phyloP scores from a whole-genome alignment of 2,113 vertebrate species.

The Genyomyrus donnyi region DNA sequence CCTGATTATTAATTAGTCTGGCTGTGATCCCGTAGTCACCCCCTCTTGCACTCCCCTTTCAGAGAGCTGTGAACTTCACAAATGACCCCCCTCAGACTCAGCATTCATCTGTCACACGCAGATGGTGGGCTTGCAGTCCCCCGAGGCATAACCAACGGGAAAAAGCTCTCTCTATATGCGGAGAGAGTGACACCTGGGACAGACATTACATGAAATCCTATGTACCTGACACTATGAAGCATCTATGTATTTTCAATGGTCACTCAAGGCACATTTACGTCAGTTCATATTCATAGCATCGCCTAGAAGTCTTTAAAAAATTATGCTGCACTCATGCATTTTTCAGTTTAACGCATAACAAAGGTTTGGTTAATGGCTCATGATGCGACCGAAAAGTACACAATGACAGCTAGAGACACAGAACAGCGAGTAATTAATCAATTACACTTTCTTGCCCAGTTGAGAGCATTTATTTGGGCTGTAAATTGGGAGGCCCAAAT shows the following conservation, averaged over 20 bases:
- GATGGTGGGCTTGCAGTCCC: background rate
- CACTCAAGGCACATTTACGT: background rate
- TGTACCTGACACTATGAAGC: background rate
- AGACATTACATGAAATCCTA: background rate
- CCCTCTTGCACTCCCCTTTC: background rate
- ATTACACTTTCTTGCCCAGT: background rate
- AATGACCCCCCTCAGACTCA: background rate
- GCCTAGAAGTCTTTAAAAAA: background rate
- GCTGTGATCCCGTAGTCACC: background rate
- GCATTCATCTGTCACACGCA: background rate
- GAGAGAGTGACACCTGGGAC: background rate
- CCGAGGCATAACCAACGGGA: background rate
- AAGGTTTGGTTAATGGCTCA: background rate
- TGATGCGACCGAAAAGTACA: background rate
- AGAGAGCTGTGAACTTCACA: background rate
- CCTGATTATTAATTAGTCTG: background rate
- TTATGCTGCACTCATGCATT: background rate
- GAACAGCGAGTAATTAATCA: background rate
- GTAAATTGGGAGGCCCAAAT: background rate
- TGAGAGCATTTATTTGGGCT: background rate
- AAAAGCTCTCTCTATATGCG: background rate
- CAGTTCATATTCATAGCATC: background rate
- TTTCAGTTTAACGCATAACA: background rate
- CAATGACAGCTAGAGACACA: background rate
- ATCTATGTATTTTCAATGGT: background rate